Conservation (phyloP, 2,888 invertebrate species). For the Cerastis rubricosa region DNA sequence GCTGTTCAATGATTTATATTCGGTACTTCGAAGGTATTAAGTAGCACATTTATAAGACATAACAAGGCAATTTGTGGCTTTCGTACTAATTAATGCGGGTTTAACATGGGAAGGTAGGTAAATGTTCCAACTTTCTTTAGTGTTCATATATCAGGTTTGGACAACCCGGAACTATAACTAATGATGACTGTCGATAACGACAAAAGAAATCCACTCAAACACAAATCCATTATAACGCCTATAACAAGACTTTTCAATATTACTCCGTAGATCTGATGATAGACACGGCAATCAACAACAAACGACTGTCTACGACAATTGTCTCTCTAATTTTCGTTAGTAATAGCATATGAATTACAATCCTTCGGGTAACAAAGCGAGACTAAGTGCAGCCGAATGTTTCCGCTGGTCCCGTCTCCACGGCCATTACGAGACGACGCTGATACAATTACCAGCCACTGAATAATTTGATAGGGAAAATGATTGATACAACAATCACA, state of each 20-base stretch:
- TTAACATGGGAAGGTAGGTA: constrained; percentile 23
- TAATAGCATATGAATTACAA: constrained; percentile 88
- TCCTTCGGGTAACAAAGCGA: constrained; percentile 87
- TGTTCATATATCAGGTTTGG: constrained; percentile 13
- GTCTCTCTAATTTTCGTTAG: constrained; percentile 81
- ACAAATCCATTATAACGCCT: constrained; percentile 46
- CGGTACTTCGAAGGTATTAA: constrained; percentile 66
- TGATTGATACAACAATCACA: constrained; percentile 90
- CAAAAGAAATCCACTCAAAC: constrained; percentile 42
- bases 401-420: constrained; percentile 80
- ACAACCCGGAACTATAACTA: constrained; percentile 15
- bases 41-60: constrained; percentile 76
- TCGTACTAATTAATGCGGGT: constrained; percentile 52
- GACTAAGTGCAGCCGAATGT: constrained; percentile 88
- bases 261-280: constrained; percentile 58
- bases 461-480: constrained; percentile 90
- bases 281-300: constrained; percentile 68
- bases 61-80: constrained; percentile 74
- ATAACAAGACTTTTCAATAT: constrained; percentile 65
- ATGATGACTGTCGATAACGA: constrained; percentile 22
- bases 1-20: constrained; percentile 81
- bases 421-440: constrained; percentile 83
- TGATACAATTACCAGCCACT: constrained; percentile 89
- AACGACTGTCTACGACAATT: constrained; percentile 76
- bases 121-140: constrained; percentile 20